Percentiles rank a stretch among this genome's conserved stretches.
Evolutionary conservation across 2,888 invertebrate species (phyloP).

Genomic region (Drosophila neoperkinsi): DNA sequence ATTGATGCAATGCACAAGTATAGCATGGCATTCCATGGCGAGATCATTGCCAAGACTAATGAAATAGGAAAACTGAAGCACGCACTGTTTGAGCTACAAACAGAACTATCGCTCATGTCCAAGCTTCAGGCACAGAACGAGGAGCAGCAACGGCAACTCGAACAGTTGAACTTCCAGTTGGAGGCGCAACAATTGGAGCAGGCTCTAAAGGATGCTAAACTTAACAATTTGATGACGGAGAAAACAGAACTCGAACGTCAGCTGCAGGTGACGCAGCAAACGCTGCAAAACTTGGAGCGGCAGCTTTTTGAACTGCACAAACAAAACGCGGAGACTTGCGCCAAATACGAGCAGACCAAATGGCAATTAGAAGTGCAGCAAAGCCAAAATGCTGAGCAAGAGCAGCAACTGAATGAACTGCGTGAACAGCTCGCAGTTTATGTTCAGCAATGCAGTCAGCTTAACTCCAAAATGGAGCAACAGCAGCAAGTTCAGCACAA

Average conservation of each 20-base stretch:
- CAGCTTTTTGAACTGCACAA: slow-evolving; percentile 64
- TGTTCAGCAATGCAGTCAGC: slow-evolving; percentile 52
- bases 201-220: slow-evolving; percentile 60
- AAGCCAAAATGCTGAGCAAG: slow-evolving; percentile 55
- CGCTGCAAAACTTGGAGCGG: slow-evolving; percentile 48
- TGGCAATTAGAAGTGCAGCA: slow-evolving; percentile 66
- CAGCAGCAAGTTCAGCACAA: slow-evolving; percentile 6
- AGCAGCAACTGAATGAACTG: slow-evolving; percentile 61
- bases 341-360: slow-evolving; percentile 70
- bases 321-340: slow-evolving; percentile 68
- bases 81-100: slow-evolving; percentile 65
- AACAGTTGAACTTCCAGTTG: slow-evolving; percentile 65
- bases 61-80: slow-evolving; percentile 74
- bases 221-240: slow-evolving; percentile 59
- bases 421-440: slow-evolving; percentile 61
- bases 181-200: slow-evolving; percentile 70
- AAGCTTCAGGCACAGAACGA: slow-evolving; percentile 69
- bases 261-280: slow-evolving; percentile 39
- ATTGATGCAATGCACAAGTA: slow-evolving; percentile 76
- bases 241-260: slow-evolving; percentile 35
- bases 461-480: slow-evolving; percentile 46
- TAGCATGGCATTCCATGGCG: slow-evolving; percentile 75
- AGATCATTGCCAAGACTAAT: slow-evolving; percentile 73
- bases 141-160: slow-evolving; percentile 71
- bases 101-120: slow-evolving; percentile 66